Evolutionary conservation across 2,113 vertebrate species (phyloP).

Genomic region (Hippoglossus stenolepis): DNA sequence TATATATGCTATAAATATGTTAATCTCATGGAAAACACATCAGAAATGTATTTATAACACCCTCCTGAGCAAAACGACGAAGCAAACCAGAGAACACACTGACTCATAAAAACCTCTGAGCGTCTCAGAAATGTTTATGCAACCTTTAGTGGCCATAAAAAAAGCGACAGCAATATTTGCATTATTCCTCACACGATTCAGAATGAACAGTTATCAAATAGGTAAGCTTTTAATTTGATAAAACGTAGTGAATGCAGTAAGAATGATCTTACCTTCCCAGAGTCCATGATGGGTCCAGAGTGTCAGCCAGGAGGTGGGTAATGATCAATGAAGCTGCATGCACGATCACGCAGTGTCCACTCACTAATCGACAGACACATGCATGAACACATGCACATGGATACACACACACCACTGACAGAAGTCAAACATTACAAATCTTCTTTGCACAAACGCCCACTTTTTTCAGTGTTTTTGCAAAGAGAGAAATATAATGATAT

Average conservation of each 20-base stretch:
- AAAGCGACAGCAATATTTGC: background rate
- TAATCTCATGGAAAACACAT: too few relatives aligned
- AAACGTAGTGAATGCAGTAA: too few relatives aligned
- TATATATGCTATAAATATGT: too few relatives aligned
- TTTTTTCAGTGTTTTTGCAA: too few relatives aligned
- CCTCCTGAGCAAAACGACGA: too few relatives aligned
- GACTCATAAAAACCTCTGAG: background rate
- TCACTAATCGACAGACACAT: constrained; percentile 38
- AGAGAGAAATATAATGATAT: too few relatives aligned
- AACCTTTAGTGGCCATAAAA: background rate
- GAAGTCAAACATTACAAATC: background rate
- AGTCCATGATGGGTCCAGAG: constrained; percentile 73
- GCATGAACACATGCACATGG: background rate
- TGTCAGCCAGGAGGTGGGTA: constrained; percentile 48
- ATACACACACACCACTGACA: background rate
- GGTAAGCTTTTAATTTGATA: background rate
- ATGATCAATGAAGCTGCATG: constrained; percentile 66
- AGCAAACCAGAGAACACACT: too few relatives aligned
- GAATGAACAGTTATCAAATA: background rate
- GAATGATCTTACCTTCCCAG: constrained; percentile 73
- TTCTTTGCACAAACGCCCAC: too few relatives aligned
- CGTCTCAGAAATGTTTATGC: background rate
- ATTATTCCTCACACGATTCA: too few relatives aligned
- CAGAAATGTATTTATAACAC: too few relatives aligned
- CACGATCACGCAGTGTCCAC: constrained; percentile 68